Conservation (phyloP, 1,140 invertebrate species). For the Bilobella aurantiaca region DNA sequence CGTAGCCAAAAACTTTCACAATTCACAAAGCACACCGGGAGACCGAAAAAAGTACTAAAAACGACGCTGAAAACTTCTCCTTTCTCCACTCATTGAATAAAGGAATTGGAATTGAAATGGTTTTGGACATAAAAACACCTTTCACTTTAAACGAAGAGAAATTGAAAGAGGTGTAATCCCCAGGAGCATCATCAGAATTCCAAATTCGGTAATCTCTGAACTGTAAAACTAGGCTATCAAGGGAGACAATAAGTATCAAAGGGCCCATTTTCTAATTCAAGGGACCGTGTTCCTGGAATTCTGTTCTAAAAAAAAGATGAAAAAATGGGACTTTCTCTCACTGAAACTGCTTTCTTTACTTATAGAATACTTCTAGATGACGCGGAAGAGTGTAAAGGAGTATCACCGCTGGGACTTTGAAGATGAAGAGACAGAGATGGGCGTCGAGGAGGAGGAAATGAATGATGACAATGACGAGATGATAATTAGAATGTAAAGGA, state of each 20-base stretch:
- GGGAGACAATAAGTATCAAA: too few relatives aligned
- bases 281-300: too few relatives aligned
- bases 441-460: background rate
- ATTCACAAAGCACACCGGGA: too few relatives aligned
- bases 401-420: background rate
- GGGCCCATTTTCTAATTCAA: too few relatives aligned
- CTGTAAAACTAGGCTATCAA: too few relatives aligned
- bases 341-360: too few relatives aligned
- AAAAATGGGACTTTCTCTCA: background rate
- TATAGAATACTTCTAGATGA: too few relatives aligned
- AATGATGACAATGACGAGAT: background rate
- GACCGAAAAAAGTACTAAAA: too few relatives aligned
- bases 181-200: background rate
- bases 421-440: background rate
- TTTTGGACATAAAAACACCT: background rate
- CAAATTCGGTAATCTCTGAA: too few relatives aligned
- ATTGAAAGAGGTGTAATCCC: background rate
- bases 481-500: too few relatives aligned
- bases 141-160: background rate
- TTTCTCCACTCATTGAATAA: background rate
- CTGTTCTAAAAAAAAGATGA: too few relatives aligned
- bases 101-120: background rate
- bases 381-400: background rate
- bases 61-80: too few relatives aligned
- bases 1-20: background rate